These are phyloP conservation scores for Tineola bisselliella DNA, from an alignment of 2,888 invertebrate species.

Conservation along the genomic window DNA sequence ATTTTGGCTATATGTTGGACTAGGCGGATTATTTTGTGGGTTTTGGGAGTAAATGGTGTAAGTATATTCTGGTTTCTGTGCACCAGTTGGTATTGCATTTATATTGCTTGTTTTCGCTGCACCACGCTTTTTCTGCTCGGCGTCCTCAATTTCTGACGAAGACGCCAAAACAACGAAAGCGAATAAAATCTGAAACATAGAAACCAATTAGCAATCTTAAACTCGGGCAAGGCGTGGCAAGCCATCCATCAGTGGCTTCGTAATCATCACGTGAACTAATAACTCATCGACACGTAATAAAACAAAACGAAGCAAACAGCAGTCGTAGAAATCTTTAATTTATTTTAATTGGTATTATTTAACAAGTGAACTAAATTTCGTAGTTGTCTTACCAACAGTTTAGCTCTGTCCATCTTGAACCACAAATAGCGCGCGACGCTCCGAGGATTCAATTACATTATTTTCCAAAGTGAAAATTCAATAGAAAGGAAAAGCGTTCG, in stretches of 20 bases:
- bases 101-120: constrained; percentile 42
- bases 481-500: constrained; percentile 52
- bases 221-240: constrained; percentile 25
- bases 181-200: constrained; percentile 43
- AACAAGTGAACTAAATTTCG: neutral
- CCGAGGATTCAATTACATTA: constrained; percentile 37
- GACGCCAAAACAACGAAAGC: constrained; percentile 40
- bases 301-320: neutral
- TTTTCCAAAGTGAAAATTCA: constrained; percentile 30
- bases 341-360: constrained; percentile 10
- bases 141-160: constrained; percentile 47
- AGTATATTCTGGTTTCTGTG: constrained; percentile 56
- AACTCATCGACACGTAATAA: neutral
- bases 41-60: constrained; percentile 49
- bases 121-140: constrained; percentile 55
- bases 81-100: constrained; percentile 51
- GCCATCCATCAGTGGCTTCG: constrained; percentile 31
- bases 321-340: neutral
- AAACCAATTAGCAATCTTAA: constrained; percentile 28
- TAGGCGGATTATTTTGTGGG: constrained; percentile 29
- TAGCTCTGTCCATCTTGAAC: constrained; percentile 39
- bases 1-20: constrained; percentile 32
- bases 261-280: neutral
- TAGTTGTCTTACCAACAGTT: constrained; percentile 42
- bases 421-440: constrained; percentile 14